Conservation (phyloP, 2,888 invertebrate species). For the Mythimna ferrago region DNA sequence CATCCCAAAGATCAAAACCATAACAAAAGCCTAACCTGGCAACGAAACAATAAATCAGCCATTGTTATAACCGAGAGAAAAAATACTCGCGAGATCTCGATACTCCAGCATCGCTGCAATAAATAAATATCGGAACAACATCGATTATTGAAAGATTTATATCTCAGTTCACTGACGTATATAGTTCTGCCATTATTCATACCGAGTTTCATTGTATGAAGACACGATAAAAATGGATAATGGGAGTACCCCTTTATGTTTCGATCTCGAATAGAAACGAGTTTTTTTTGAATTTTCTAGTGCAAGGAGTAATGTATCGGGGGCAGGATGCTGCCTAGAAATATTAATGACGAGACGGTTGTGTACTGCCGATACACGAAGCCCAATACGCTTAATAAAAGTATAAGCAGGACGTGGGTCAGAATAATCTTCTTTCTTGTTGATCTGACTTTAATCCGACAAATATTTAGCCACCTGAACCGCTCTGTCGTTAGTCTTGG, state of each 20-base stretch:
- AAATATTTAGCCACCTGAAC: no score
- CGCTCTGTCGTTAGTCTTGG: no score
- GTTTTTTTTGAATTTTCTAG: slow-evolving; percentile 64
- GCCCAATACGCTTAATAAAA: no score
- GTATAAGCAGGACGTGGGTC: no score
- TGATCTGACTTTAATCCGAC: no score
- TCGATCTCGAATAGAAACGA: slow-evolving; percentile 60
- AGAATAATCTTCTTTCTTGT: no score
- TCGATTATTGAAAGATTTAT: slow-evolving; percentile 90
- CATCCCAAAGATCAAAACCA: slow-evolving; percentile 39
- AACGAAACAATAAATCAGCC: slow-evolving; percentile 82
- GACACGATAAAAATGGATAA: slow-evolving; percentile 77
- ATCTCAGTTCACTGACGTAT: slow-evolving; percentile 81
- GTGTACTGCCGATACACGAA: no score
- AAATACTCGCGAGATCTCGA: slow-evolving; percentile 76
- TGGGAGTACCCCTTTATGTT: slow-evolving; percentile 67
- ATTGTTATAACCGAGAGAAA: slow-evolving; percentile 83
- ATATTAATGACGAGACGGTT: slow-evolving; percentile 37
- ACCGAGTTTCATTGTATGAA: slow-evolving; percentile 78
- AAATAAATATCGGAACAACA: slow-evolving; percentile 85
- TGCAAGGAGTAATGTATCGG: slow-evolving; percentile 34
- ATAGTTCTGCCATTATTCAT: slow-evolving; percentile 86
- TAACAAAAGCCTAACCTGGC: slow-evolving; percentile 39
- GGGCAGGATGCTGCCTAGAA: slow-evolving; percentile 24
- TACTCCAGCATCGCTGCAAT: slow-evolving; percentile 78